Evolutionary conservation across 2,888 invertebrate species (phyloP), one percentile per base, ranked within the genome.

Genomic region (Athetis lepigone): DNA sequence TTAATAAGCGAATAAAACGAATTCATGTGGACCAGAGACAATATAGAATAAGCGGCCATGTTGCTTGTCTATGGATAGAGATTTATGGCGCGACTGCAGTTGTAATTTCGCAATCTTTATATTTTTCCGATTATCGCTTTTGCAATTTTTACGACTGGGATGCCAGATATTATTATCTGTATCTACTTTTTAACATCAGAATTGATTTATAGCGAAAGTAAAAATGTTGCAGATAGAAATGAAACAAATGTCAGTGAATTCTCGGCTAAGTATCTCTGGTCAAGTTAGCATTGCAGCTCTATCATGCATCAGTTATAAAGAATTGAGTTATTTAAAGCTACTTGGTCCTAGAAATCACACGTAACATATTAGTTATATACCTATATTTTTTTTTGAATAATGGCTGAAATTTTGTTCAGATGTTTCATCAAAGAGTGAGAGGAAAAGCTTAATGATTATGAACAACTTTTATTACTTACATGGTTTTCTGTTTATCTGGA

Each of bases 41-140:
- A 92, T 90, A 90, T 89, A 92, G 87, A 90, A 87, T 86, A 84
- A 82, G 84, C 89, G 89, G 88, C 89, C 89, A 88, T 93, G 93
- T 92, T 86, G 82, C 87, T 89, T 92, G 92, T 92, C 93, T 92
- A 90, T 91, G 89, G 79, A 73, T 75, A 82, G 83, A 86, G 89
- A 93, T 93, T 92, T 92, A 93, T 90, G 81, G 91, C 82, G 82
- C 75, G 74, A 80, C 81, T 77, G 80, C 82, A 82, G 82, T 87
- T 86, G 87, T 90, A 88, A 90, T 90, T 91, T 90, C 81, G 83
- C 85, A 77, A 85, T 85, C 83, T 87, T 86, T 87, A 83, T 84
- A 80, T 85, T 83, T 85, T 85, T 85, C 77, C 66, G 70, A 73
- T 67, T 79, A 75, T 70, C 73, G 40, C 59, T 64, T 59, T 56